Evolutionary conservation across 2,797 vertebrate species (phyloP), one percentile per base, ranked within the genome.

Genomic region (Syncerus caffer): DNA sequence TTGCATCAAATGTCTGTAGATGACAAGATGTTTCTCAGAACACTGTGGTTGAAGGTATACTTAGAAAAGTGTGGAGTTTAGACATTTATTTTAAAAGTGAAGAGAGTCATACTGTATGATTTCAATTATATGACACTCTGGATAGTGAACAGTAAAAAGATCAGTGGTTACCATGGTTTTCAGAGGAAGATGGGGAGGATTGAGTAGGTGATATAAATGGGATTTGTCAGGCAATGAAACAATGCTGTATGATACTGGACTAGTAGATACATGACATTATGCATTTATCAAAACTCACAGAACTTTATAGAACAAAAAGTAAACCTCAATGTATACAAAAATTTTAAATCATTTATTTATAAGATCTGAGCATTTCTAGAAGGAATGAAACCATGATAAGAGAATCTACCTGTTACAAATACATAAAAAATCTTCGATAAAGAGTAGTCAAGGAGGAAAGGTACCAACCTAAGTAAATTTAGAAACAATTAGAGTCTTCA

Each of bases 171-270:
- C 13, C 25, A 93, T 27, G 19, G 19, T 6, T 42, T 42, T 13
- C 11, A 25, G 1, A 29, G 29, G 29, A 8, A 57, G 8, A 57
- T 13, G 0, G 27, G 3, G 1, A 38, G 16, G 38, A 12, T 0
- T 6, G 21, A 74, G 9, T 34, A 58, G 17, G 31, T 12, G 27
- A 83, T 34, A 2, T 13, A 34, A 2, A 2, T n/a, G 9, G 19
- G 29, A 57, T 12, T 60, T 45, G 85, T 27, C 50, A 31, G 19
- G 31, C 38, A 92, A 9, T 42, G 27, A 67, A 55, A 78, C 23
- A 55, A 29, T 23, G 47, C 17, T 27, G 9, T 74, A 8, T 50
- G 13, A 62, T 31, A 50, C 8, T 45, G 2, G 67, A 45, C 19
- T 19, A 23, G 57, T 17, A 60, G 64, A 82, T 12, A 47, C 9